Evolutionary conservation across 1,140 invertebrate species (phyloP).

Genomic region (Ostrea denselamellosa): DNA sequence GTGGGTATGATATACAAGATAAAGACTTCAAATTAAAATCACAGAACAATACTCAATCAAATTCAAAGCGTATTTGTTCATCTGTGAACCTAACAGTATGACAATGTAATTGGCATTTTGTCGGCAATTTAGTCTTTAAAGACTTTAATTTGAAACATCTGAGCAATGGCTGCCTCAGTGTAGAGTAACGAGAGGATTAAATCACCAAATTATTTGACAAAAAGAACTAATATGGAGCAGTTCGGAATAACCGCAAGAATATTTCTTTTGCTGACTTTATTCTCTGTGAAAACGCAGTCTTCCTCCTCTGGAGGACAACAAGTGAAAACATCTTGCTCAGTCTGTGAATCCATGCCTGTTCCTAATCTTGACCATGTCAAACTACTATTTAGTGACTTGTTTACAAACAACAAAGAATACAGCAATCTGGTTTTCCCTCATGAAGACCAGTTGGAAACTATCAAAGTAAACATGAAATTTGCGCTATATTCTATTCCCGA

Average conservation of each 20-base stretch:
- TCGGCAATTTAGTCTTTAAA: not conserved
- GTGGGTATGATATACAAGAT: not conserved
- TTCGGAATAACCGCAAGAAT: not conserved
- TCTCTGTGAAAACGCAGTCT: not conserved
- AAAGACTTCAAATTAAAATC: constrained; percentile 3
- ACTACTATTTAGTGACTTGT: constrained; percentile 49
- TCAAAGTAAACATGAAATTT: constrained; percentile 47
- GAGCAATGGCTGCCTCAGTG: not conserved
- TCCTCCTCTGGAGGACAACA: constrained; percentile 9
- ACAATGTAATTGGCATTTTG: not conserved
- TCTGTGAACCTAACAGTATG: not conserved
- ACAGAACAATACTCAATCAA: not conserved
- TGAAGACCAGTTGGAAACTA: constrained; percentile 44
- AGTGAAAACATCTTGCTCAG: constrained; percentile 32
- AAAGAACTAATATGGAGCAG: not conserved
- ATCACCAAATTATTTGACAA: not conserved
- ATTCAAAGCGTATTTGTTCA: not conserved
- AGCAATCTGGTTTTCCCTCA: constrained; percentile 48
- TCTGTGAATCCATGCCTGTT: constrained; percentile 49
- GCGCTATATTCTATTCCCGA: constrained; percentile 50
- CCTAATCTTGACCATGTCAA: constrained; percentile 43
- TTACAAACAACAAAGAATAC: constrained; percentile 45
- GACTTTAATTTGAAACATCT: not conserved
- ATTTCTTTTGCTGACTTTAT: not conserved
- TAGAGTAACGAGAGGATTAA: not conserved